These are phyloP conservation scores for Ranitomeya variabilis DNA, from an alignment of 2,113 vertebrate species.

Conservation along the genomic window DNA sequence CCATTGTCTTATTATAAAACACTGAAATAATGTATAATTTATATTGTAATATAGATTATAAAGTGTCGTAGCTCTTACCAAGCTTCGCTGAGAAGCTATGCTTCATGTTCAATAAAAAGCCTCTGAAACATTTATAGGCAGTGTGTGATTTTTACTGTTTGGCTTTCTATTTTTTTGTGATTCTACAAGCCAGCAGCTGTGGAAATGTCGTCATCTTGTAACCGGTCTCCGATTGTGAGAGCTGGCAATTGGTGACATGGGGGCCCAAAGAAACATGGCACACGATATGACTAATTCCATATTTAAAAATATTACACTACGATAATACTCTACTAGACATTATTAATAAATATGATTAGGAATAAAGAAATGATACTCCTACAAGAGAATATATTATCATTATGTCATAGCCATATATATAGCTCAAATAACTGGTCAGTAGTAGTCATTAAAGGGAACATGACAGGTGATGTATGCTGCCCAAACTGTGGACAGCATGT, in stretches of 20 bases:
- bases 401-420: no score
- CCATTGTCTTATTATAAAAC: not conserved
- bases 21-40: not conserved
- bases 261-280: not conserved
- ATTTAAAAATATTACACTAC: not conserved
- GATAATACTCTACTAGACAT: not conserved
- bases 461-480: no score
- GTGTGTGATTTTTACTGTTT: conserved; percentile 15
- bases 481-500: no score
- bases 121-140: conserved; percentile 18
- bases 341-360: not conserved
- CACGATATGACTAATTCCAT: not conserved
- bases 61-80: not conserved
- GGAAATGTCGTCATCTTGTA: conserved; percentile 7
- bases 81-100: not conserved
- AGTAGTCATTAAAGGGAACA: no score
- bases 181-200: not conserved
- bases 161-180: conserved; percentile 14
- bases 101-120: conserved; percentile 8
- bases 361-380: not conserved
- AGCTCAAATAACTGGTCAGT: no score
- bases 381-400: not conserved
- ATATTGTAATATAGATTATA: conserved; percentile 12
- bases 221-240: not conserved
- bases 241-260: not conserved